phyloP scores from a whole-genome alignment of 2,113 vertebrate genomes.

The Alligator sinensis region DNA sequence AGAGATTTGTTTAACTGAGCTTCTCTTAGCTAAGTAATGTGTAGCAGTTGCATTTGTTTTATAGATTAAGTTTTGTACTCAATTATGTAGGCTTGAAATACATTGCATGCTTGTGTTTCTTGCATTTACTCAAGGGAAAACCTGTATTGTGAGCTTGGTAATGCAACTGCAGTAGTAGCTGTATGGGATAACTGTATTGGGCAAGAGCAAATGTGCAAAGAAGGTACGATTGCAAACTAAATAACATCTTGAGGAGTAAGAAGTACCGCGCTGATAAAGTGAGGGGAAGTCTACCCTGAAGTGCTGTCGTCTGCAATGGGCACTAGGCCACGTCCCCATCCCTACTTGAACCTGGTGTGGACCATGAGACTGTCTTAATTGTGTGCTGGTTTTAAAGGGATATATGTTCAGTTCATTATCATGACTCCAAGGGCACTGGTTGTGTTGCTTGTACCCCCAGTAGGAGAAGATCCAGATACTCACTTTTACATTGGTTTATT shows the following conservation, averaged over 20 bases:
- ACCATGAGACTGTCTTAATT: not conserved
- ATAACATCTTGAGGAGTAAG: not conserved
- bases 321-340: rapidly evolving
- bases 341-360: not conserved
- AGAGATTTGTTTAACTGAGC: not conserved
- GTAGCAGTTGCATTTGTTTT: conserved; percentile 16
- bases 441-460: rapidly evolving
- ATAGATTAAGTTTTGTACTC: not conserved
- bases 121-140: not conserved
- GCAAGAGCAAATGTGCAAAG: not conserved
- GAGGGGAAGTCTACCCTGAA: no score
- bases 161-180: not conserved
- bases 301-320: not conserved
- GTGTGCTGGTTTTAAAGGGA: not conserved
- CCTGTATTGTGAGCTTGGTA: not conserved
- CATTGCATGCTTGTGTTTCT: rapidly evolving
- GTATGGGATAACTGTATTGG: not conserved
- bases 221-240: conserved; percentile 14
- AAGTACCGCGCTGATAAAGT: not conserved
- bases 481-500: no score
- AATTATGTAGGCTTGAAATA: not conserved
- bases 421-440: rapidly evolving
- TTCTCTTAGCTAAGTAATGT: conserved; percentile 1
- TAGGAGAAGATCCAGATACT: rapidly evolving
- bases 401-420: rapidly evolving